Conservation (phyloP, 1,140 invertebrate species). For the Dendroctonus ponderosae region DNA sequence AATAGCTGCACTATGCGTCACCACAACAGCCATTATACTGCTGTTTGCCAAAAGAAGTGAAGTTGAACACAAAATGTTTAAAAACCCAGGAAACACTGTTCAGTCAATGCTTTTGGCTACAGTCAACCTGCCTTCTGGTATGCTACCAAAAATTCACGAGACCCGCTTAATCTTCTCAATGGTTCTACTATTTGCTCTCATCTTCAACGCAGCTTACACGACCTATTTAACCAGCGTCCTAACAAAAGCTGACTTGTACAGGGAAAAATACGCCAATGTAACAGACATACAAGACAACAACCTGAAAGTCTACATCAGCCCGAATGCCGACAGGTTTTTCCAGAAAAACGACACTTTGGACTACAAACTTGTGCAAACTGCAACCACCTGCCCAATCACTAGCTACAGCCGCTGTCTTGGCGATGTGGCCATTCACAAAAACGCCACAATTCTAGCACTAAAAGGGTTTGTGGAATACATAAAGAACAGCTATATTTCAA, state of each 20-base stretch:
- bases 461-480: conserved; percentile 8
- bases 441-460: conserved; percentile 10
- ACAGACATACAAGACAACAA: conserved; percentile 17
- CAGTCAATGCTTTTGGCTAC: background rate
- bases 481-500: conserved; percentile 1
- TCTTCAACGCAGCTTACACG: conserved; percentile 17
- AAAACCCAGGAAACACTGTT: background rate
- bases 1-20: background rate
- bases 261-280: conserved; percentile 15
- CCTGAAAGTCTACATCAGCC: conserved; percentile 5
- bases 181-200: conserved; percentile 19
- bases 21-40: background rate
- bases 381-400: conserved; percentile 1
- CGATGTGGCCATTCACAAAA: conserved; percentile 9
- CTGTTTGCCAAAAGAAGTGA: background rate
- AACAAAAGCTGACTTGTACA: conserved; percentile 2
- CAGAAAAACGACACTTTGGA: conserved; percentile 1
- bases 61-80: conserved; percentile 12
- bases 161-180: conserved; percentile 23
- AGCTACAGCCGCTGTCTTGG: conserved; percentile 4
- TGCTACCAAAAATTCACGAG: conserved; percentile 12
- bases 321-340: conserved; percentile 24
- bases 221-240: conserved; percentile 25
- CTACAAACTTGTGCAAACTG: background rate
- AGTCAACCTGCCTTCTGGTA: conserved; percentile 5